Evolutionary conservation across 2,113 vertebrate species (phyloP).

Genomic region (cat (Felis catus)): DNA sequence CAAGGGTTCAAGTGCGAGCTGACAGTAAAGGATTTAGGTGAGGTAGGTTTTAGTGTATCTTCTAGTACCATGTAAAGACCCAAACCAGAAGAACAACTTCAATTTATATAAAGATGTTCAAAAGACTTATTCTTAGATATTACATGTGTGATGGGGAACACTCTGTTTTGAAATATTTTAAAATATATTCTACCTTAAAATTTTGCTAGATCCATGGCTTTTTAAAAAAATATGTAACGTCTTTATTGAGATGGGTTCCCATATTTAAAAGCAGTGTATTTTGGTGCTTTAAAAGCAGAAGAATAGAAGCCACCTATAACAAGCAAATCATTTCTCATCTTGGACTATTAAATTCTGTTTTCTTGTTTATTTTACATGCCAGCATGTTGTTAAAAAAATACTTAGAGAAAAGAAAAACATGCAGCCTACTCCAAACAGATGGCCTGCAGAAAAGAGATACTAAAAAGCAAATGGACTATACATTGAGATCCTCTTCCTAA

Average conservation of each 20-base stretch:
- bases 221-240: not conserved
- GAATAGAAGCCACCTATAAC: not conserved
- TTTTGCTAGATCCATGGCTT: not conserved
- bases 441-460: not conserved
- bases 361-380: not conserved
- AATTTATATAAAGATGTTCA: not conserved
- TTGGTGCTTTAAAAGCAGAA: not conserved
- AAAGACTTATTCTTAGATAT: not conserved
- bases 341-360: not conserved
- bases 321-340: not conserved
- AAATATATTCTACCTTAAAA: not conserved
- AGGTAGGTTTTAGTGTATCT: not conserved
- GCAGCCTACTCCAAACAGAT: not conserved
- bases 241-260: not conserved
- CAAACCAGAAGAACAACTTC: not conserved
- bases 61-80: not conserved
- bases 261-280: not conserved
- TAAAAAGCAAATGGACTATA: not conserved
- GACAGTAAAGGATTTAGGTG: not conserved
- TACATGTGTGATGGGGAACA: not conserved
- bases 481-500: not conserved
- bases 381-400: not conserved
- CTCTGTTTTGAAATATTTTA: not conserved
- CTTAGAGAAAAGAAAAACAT: not conserved
- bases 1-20: not conserved